Base-by-base conservation (phyloP, 1,140 invertebrate species). In the Physella acuta region DNA sequence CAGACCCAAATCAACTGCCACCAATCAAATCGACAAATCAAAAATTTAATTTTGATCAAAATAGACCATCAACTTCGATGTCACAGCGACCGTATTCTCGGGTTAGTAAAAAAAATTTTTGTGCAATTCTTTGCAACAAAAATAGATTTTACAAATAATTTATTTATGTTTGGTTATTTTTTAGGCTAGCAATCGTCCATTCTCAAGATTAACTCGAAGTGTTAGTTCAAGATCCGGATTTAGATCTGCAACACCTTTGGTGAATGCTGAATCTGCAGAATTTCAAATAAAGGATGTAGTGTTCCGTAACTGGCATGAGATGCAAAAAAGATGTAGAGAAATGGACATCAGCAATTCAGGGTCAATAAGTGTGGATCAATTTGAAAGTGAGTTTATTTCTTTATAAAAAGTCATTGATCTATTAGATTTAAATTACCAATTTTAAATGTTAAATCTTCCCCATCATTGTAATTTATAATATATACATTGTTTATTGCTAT, bases 261-360 rank as follows among this genome's bases (percentile, higher is more conserved):
- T 84, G 0, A 82, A 84, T 73, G 81, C 81, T 16, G 78, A 81
- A 56, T 49, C 58, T 14, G 77, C 76, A 11, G 82, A 84, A 71
- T 36, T 67, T 56, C 67, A 61, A 34, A 56, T 84, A 0, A 81
- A 80, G 55, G 73, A 78, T 55, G 69, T 70, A 8, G 71, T 84
- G 17, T 79, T 68, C 70, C 74, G 70, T 8, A 67, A 81, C 71
- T 82, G 81, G 81, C 79, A 81, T 68, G 74, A 78, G 30, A 79
- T 83, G 16, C 80, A 82, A 71, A 75, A 77, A 49, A 70, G 72
- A 39, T 83, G 80, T 74, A 64, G 80, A 44, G 71, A 77, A 30
- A 69, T 73, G 52, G 82, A 83, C 68, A 31, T 33, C 0, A 58
- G 79, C 11, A 78, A 81, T 72, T 76, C 75, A 20, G 81, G 82